phyloP scores from a whole-genome alignment of 2,797 vertebrate species.

The Tarsius wallacei region DNA sequence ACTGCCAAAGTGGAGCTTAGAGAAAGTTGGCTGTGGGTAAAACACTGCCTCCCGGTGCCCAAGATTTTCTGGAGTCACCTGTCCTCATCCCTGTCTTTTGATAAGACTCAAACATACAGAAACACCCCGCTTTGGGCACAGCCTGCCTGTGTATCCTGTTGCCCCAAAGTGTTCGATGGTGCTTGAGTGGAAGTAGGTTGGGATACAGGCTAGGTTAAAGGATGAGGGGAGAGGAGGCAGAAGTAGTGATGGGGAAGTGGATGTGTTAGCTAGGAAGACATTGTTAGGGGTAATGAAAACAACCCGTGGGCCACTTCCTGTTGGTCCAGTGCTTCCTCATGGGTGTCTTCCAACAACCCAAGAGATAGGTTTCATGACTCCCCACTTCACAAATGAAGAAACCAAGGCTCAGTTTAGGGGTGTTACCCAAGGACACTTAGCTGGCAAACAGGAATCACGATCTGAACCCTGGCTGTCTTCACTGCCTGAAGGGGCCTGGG shows the following conservation, averaged over 20 bases:
- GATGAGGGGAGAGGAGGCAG: neutral
- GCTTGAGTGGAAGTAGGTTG: neutral
- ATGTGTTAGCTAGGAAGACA: neutral
- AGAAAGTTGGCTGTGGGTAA: neutral
- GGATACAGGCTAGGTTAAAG: neutral
- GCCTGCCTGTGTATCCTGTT: neutral
- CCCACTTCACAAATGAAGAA: conserved; percentile 34
- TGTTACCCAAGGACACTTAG: neutral
- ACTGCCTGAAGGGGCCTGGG: neutral
- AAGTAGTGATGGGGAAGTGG: neutral
- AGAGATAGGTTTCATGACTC: conserved; percentile 9
- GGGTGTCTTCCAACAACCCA: neutral
- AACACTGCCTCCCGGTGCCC: neutral
- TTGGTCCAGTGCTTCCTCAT: conserved; percentile 41
- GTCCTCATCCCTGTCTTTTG: neutral
- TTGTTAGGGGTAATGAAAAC: neutral
- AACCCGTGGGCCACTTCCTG: conserved; percentile 3
- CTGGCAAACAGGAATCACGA: conserved; percentile 35
- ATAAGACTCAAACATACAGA: conserved; percentile 14
- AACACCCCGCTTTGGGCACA: conserved; percentile 28
- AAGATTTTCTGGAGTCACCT: neutral
- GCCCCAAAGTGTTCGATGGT: neutral
- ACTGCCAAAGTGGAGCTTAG: neutral
- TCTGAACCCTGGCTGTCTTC: conserved; percentile 20
- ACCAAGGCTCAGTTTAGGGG: neutral